Evolutionary conservation across 2,888 invertebrate species (phyloP).

Genomic region (Ctenicera cuprea): DNA sequence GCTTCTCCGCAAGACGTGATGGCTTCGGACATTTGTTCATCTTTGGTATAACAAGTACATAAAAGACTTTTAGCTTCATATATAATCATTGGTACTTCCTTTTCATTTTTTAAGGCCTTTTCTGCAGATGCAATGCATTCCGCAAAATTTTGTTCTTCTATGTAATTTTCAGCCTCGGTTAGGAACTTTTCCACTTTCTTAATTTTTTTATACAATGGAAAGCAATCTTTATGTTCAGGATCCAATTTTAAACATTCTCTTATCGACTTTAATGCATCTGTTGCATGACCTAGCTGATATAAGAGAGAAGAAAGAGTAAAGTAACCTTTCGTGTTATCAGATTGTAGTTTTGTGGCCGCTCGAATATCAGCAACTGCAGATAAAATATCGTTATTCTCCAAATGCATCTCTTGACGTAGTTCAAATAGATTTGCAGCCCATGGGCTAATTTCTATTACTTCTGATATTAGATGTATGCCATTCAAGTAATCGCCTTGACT

Average conservation of each 20-base stretch:
- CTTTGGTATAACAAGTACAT: conserved; percentile 86
- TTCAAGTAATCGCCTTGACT: conserved; percentile 74
- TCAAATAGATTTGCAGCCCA: conserved; percentile 92
- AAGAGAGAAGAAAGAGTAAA: conserved; percentile 88
- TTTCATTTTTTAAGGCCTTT: conserved; percentile 81
- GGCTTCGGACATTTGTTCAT: conserved; percentile 83
- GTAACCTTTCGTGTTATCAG: conserved; percentile 94
- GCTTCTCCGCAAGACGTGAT: conserved; percentile 87
- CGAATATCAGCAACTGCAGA: conserved; percentile 94
- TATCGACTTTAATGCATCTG: conserved; percentile 93
- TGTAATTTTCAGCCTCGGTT: conserved; percentile 79
- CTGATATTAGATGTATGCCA: conserved; percentile 80
- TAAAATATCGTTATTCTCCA: conserved; percentile 84
- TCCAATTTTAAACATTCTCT: conserved; percentile 97
- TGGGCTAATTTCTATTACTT: conserved; percentile 87
- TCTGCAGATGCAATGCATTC: conserved; percentile 83
- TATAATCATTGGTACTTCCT: conserved; percentile 81
- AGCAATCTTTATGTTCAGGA: conserved; percentile 97
- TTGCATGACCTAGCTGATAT: conserved; percentile 94
- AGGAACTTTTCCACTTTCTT: conserved; percentile 92
- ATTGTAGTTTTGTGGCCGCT: conserved; percentile 90
- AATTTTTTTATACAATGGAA: conserved; percentile 95
- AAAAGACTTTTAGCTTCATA: conserved; percentile 85
- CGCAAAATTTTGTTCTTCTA: conserved; percentile 78
- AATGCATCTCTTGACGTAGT: conserved; percentile 90